phyloP scores from a whole-genome alignment of 2,888 invertebrate species.

The Dolichopus griseipennis region DNA sequence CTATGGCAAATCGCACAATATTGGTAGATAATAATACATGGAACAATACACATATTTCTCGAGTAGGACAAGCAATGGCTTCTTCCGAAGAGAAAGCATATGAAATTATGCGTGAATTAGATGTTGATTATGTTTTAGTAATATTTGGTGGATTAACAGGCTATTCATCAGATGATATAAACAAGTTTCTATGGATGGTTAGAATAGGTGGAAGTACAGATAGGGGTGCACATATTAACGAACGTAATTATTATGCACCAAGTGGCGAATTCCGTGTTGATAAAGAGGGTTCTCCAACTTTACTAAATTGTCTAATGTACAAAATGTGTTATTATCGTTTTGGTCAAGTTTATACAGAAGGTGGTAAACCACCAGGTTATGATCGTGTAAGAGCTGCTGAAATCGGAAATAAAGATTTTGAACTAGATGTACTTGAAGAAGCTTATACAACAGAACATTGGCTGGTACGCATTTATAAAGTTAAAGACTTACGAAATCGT shows the following conservation, averaged over 20 bases:
- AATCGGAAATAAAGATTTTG: slow-evolving; percentile 98
- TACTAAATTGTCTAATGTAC: slow-evolving; percentile 98
- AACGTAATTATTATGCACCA: slow-evolving; percentile 93
- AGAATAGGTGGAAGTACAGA: slow-evolving; percentile 93
- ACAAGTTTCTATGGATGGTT: slow-evolving; percentile 99
- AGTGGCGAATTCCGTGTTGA: slow-evolving; percentile 95
- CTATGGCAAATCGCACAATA: slow-evolving; percentile 97
- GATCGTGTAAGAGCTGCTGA: slow-evolving; percentile 95
- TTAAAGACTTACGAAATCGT: slow-evolving; percentile 86
- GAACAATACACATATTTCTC: slow-evolving; percentile 98
- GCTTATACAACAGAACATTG: slow-evolving; percentile 99
- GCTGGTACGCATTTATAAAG: slow-evolving; percentile 97
- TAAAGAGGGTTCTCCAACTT: slow-evolving; percentile 80
- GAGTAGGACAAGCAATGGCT: slow-evolving; percentile 98
- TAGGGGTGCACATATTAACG: slow-evolving; percentile 88
- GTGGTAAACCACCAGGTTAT: slow-evolving; percentile 89
- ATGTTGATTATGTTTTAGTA: slow-evolving; percentile 95
- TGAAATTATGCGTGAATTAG: slow-evolving; percentile 94
- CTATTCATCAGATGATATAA: slow-evolving; percentile 97
- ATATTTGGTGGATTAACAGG: slow-evolving; percentile 98
- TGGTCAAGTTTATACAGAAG: slow-evolving; percentile 90
- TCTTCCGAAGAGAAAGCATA: slow-evolving; percentile 94
- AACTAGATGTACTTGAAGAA: slow-evolving; percentile 95
- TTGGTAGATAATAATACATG: slow-evolving; percentile 98
- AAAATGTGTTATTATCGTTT: slow-evolving; percentile 99